Evolutionary conservation across 2,113 vertebrate species (phyloP).

Genomic region (Tretioscincus oriximinensis): DNA sequence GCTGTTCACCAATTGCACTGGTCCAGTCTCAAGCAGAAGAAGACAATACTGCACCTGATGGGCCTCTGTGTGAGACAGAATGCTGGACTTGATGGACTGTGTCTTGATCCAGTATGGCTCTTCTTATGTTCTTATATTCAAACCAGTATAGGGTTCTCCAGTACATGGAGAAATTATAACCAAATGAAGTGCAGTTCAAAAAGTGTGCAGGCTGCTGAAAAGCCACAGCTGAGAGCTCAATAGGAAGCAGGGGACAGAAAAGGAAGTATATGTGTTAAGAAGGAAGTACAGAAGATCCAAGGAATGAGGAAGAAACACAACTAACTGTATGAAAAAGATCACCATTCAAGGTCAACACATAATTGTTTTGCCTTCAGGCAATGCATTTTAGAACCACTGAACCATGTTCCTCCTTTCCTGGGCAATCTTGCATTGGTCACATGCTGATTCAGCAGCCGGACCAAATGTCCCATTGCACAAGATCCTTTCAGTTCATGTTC

Average conservation of each 20-base stretch:
- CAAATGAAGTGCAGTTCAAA: neutral
- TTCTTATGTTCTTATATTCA: neutral
- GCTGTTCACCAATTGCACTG: no score
- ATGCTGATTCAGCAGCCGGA: no score
- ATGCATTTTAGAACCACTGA: neutral
- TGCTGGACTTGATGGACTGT: no score
- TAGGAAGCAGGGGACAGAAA: neutral
- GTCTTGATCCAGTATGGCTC: no score
- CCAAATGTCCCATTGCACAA: neutral
- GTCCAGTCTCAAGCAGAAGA: no score
- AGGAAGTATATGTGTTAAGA: slow-evolving; percentile 35
- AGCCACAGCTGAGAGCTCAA: slow-evolving; percentile 24
- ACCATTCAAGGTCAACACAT: slow-evolving; percentile 33
- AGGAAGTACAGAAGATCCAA: slow-evolving; percentile 65
- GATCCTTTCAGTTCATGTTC: neutral
- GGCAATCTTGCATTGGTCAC: no score
- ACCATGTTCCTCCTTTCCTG: no score
- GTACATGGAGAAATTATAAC: neutral
- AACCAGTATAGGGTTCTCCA: neutral
- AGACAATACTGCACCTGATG: no score
- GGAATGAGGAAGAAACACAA: slow-evolving; percentile 67
- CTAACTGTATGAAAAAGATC: neutral
- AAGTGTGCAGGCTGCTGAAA: slow-evolving; percentile 38
- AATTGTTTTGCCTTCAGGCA: slow-evolving; percentile 17
- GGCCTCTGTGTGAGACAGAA: no score